Conservation (phyloP, 37 sponge, comb jelly and placozoan species). For the Geodia barretti region DNA sequence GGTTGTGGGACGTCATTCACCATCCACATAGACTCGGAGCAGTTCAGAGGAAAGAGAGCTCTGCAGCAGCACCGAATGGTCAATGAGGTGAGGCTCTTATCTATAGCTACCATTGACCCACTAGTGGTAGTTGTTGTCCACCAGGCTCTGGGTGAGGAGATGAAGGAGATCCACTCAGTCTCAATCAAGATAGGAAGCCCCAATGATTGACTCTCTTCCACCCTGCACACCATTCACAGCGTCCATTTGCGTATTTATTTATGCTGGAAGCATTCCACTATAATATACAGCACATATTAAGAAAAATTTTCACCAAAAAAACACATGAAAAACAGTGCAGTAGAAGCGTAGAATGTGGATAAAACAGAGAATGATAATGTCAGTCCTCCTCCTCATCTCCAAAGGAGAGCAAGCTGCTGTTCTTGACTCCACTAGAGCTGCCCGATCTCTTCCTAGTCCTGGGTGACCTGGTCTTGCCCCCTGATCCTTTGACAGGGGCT, state of each 20-base stretch:
- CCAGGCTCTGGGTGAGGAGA: conserved; percentile 73
- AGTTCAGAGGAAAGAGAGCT: conserved; percentile 61
- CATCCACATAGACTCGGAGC: conserved; percentile 48
- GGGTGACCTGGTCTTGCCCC: background rate
- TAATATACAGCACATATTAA: too few species aligned
- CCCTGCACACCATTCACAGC: too few species aligned
- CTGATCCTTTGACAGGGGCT: background rate
- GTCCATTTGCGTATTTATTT: too few species aligned
- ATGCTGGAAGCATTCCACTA: too few species aligned
- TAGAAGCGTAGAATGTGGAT: background rate
- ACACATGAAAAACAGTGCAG: background rate
- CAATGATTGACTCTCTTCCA: too few species aligned
- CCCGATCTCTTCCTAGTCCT: conserved; percentile 1
- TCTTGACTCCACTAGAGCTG: conserved; percentile 35
- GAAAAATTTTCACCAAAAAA: too few species aligned
- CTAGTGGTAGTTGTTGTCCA: too few species aligned
- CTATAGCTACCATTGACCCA: background rate
- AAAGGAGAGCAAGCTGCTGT: conserved; percentile 64
- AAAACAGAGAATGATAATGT: background rate
- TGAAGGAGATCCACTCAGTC: conserved; percentile 61
- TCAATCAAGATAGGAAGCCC: conserved; percentile 59
- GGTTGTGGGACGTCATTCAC: conserved; percentile 82
- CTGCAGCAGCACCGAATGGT: conserved; percentile 79
- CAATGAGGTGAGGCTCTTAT: conserved; percentile 49
- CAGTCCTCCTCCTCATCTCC: conserved; percentile 47